Percentiles rank a stretch among this genome's conserved stretches.
Conservation (phyloP, 2,888 invertebrate genomes). For the Troglohyphantes excavatus region DNA sequence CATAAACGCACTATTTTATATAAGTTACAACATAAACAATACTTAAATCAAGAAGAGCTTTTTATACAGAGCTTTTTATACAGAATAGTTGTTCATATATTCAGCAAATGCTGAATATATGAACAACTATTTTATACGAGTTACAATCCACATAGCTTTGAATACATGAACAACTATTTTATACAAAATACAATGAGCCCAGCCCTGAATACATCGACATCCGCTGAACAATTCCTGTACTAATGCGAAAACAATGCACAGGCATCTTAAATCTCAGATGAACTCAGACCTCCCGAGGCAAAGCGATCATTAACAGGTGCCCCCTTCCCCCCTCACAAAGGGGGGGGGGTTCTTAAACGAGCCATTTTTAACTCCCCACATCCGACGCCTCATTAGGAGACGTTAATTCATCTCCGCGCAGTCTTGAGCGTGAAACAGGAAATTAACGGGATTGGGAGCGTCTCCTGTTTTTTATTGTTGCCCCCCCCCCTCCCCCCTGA, state of each 20-base stretch:
- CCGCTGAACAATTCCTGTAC: too few relatives aligned
- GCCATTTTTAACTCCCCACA: constrained; percentile 6
- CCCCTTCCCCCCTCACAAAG: not conserved
- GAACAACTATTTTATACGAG: too few relatives aligned
- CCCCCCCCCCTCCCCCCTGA: not conserved
- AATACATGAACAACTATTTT: too few relatives aligned
- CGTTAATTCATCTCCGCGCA: not conserved
- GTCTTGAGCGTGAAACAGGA: constrained; percentile 4
- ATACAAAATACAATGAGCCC: too few relatives aligned
- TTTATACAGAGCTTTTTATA: too few relatives aligned
- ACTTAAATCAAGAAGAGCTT: too few relatives aligned
- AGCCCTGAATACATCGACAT: too few relatives aligned
- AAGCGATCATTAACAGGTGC: not conserved
- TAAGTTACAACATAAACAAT: too few relatives aligned
- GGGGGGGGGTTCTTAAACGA: constrained; percentile 3
- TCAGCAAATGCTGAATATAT: too few relatives aligned
- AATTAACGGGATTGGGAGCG: constrained; percentile 5
- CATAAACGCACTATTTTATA: too few relatives aligned
- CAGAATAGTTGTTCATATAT: too few relatives aligned
- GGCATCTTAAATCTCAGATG: not conserved
- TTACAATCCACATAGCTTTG: too few relatives aligned
- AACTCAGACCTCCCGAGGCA: not conserved
- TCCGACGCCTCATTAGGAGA: not conserved
- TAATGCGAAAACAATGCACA: constrained; percentile 4
- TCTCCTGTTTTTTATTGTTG: not conserved